A percentile compares a stretch with the other conserved stretches of the same genome.
Conservation (phyloP, 1,140 invertebrate species). For the Drosophila pandora region DNA sequence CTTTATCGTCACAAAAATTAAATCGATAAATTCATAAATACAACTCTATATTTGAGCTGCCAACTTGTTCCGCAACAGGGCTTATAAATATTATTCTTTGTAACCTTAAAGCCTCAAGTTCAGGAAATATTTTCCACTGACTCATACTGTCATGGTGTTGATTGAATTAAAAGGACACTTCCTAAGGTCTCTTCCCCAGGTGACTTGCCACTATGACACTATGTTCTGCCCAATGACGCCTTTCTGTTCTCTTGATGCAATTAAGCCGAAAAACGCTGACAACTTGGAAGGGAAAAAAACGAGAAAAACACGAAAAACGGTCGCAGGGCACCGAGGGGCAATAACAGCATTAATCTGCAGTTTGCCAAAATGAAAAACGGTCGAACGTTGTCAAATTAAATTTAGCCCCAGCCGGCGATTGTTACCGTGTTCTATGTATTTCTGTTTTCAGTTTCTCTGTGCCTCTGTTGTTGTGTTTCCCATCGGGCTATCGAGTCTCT, state of each 20-base stretch:
- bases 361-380: slow-evolving; percentile 47
- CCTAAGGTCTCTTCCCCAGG: slow-evolving; percentile 22
- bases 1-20: too few species aligned
- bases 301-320: slow-evolving; percentile 26
- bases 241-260: slow-evolving; percentile 38
- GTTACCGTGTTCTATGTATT: slow-evolving; percentile 12
- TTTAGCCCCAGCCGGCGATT: slow-evolving; percentile 63
- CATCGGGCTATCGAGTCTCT: background rate
- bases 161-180: slow-evolving; percentile 6
- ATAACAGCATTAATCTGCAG: slow-evolving; percentile 60
- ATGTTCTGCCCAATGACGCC: slow-evolving; percentile 27
- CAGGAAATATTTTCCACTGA: slow-evolving; percentile 5
- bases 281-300: slow-evolving; percentile 64
- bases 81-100: background rate
- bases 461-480: slow-evolving; percentile 19
- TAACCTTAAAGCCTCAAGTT: background rate
- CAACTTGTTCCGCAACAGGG: too few species aligned
- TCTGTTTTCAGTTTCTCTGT: background rate
- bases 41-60: too few species aligned
- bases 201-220: slow-evolving; percentile 10
- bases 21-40: too few species aligned
- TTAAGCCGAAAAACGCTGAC: slow-evolving; percentile 65
- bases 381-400: slow-evolving; percentile 65
- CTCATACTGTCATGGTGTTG: background rate
- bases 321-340: slow-evolving; percentile 17